Evolutionary conservation across 2,888 invertebrate genomes (phyloP), one percentile per base, ranked within the genome.

Genomic region (Hypomecis punctinalis): DNA sequence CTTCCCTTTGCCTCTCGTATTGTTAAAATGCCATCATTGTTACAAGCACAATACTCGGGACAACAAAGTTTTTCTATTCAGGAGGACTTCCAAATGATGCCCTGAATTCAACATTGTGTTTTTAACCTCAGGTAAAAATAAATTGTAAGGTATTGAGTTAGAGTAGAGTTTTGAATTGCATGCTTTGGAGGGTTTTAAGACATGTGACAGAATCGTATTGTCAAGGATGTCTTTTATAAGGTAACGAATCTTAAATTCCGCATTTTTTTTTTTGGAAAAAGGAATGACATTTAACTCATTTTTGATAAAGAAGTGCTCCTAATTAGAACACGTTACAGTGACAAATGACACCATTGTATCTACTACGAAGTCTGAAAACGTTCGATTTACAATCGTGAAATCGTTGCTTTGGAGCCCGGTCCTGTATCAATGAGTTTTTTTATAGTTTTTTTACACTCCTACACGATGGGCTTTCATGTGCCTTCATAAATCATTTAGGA

Each of bases 51-150:
- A 73, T 74, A 72, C 66, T 55, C 61, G 63, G 68, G 68, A 75
- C 75, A 76, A 74, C 73, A 73, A 77, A 76, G 76, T 71, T 72
- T 77, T 76, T 73, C 74, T 73, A 77, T 75, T 61, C 69, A 73
- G 72, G 70, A 71, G 70, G 69, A 68, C 68, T 69, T 76, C 73
- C 70, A 72, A 74, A 76, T 48, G 35, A 48, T 71, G 39, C 43
- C 43, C 45, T 45, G 43, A 43, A 53, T 13, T 42, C 23, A 23
- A 53, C 5, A 53, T 48, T 48, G 23, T 23, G 23, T 23, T 2
- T 23, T 23, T 3, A 3, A 23, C 1, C 35, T 48, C 48, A 35
- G 13, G 35, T 35, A 9, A 33, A 9, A 48, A 35, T 48, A 11
- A 43, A 43, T 10, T 43, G 6, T n/a, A 43, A 5, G 10, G 9